Evolutionary conservation across 2,797 vertebrate genomes (phyloP), one percentile per base, ranked within the genome.

Genomic region (Neostethus bicornis): DNA sequence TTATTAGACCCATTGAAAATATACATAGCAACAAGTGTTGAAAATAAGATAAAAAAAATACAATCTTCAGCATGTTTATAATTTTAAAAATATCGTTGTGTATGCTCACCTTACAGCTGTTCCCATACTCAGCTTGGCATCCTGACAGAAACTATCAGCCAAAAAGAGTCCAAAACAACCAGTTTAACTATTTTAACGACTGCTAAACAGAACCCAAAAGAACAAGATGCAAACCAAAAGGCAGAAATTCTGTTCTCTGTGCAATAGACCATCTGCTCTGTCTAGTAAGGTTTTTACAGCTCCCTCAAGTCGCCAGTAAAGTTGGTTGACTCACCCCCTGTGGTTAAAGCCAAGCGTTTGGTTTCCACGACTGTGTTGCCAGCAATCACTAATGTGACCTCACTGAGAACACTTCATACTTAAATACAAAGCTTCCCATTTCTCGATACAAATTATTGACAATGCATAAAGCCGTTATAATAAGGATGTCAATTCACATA

Each of bases 21-120:
- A 56, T 17, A 17, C 32, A 23, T 5, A 28, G 13, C 34, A 71
- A 26, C n/a, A n/a, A n/a, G n/a, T n/a, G 3, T 8, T 17, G 19
- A 39, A n/a, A 25, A 46, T 37, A n/a, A 35, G 50, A 50, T 38
- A 28, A 6, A 10, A 29, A 1, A 29, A 44, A 57, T 3, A 25
- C 46, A 38, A 9, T 10, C 31, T 42, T 37, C 21, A 7, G 31
- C 45, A 35, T 46, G 32, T 37, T 34, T 51, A 11, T 21, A 60
- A 16, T 6, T 13, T 14, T n/a, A 44, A 17, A 29, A 38, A 7
- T 4, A 17, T 28, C 62, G 49, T 52, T 43, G 44, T 59, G 50
- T 86, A 56, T 70, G 70, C 91, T 92, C 89, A 93, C 92, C 92
- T 92, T 81, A 80, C 85, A 70, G 85, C 80, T 56, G 88, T 81